Evolutionary conservation across 2,888 invertebrate species (phyloP), one percentile per base, ranked within the genome.

Genomic region (Perizoma flavofasciatum): DNA sequence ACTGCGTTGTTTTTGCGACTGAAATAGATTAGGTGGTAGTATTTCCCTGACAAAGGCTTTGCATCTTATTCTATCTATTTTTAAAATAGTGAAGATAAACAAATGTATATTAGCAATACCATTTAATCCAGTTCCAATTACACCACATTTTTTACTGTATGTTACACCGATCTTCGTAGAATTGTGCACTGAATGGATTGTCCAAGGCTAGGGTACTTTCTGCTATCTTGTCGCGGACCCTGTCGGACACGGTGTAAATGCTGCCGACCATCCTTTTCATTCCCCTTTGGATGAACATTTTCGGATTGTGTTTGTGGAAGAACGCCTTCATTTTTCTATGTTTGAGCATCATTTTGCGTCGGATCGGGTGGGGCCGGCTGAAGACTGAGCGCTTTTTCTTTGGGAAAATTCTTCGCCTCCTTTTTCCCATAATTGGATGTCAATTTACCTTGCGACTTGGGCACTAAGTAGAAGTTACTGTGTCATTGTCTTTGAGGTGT

Each of bases 131-230:
- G 55, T 50, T 49, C 45, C 22, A 10, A 48, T 66, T 68, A 53
- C 46, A 44, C 33, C 43, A 58, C 34, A 47, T 47, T 50, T 39
- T 46, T 45, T 65, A 88, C 60, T 86, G 85, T 40, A 88, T 82
- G 5, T 40, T 63, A 72, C 87, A 88, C 7, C 85, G 73, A 55
- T 88, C 88, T 74, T 82, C 80, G 32, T 88, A 88, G 49, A 88
- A 88, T n/a, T 85, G 85, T 0, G 77, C 79, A 59, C 80, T 81
- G 45, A 88, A 88, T 0, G 87, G 85, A 11, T 86, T 86, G 44
- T 87, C 82, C 37, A 88, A 54, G 0, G 82, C 82, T 65, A 86
- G 41, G 0, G 86, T 84, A 40, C 82, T 86, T 37, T 85, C 85
- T 0, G 85, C 85, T 56, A 87, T 78, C 55, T 83, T 87, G 46